Evolutionary conservation across 2,797 vertebrate species (phyloP).

Genomic region (Pseudotriccus pelzelni): DNA sequence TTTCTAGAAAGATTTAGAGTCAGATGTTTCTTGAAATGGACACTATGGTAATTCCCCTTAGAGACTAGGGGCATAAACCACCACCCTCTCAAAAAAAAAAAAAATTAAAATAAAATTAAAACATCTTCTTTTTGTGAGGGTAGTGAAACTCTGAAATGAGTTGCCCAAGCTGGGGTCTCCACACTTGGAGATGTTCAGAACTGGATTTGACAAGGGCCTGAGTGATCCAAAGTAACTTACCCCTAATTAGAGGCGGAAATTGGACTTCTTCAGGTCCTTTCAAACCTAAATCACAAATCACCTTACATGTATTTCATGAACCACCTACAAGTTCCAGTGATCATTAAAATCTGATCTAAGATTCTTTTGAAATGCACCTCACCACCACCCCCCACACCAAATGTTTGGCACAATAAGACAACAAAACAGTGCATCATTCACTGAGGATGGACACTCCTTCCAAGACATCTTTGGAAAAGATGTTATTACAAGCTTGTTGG

Average conservation of each 20-base stretch:
- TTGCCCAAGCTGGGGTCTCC: neutral
- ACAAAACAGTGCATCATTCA: neutral
- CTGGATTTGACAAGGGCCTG: neutral
- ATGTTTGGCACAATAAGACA: neutral
- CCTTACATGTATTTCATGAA: neutral
- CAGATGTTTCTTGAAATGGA: neutral
- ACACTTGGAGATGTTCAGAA: neutral
- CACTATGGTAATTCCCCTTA: neutral
- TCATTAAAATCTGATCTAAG: neutral
- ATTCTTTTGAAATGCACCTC: neutral
- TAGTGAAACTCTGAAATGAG: neutral
- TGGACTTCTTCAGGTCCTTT: neutral
- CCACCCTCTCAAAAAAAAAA: neutral
- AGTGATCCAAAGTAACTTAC: neutral
- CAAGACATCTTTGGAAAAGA: neutral
- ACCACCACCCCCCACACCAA: fast-evolving
- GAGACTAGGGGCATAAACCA: neutral
- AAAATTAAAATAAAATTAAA: too few species aligned
- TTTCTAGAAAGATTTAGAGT: neutral
- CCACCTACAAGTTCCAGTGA: neutral
- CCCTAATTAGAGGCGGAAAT: neutral
- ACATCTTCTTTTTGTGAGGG: neutral
- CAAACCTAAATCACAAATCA: neutral
- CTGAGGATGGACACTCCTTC: neutral
- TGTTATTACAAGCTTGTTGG: neutral